Evolutionary conservation across 2,888 invertebrate species (phyloP).

Genomic region (Orgyia antiqua): DNA sequence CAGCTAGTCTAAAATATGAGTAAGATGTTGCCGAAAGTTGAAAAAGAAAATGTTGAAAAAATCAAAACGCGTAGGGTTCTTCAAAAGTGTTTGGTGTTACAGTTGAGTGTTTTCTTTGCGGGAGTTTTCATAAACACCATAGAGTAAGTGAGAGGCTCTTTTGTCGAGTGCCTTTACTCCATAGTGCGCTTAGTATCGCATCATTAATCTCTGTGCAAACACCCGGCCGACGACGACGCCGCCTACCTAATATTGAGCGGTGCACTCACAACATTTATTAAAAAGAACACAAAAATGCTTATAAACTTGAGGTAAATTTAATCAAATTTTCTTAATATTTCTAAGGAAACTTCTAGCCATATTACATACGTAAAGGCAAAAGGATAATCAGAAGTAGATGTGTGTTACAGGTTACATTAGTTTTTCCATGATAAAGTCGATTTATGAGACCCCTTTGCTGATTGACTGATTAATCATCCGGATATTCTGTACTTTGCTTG

Average conservation of each 20-base stretch:
- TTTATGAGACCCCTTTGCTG: no score
- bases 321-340: no score
- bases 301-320: constrained; percentile 4
- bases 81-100: constrained; percentile 18
- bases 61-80: constrained; percentile 6
- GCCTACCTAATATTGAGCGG: constrained; percentile 17
- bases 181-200: constrained; percentile 55
- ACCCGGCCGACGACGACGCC: constrained; percentile 37
- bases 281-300: constrained; percentile 16
- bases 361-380: no score
- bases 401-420: no score
- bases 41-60: background rate
- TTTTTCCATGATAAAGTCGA: no score
- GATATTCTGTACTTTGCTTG: no score
- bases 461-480: no score
- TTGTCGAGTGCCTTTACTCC: constrained; percentile 55
- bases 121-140: constrained; percentile 54
- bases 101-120: constrained; percentile 36
- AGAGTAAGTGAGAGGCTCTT: constrained; percentile 69
- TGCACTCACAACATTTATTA: constrained; percentile 21
- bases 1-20: no score
- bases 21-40: background rate
- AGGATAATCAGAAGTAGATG: no score
- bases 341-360: no score
- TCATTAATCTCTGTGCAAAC: constrained; percentile 71